phyloP scores from a whole-genome alignment of 2,113 vertebrate species.

The Puma concolor region DNA sequence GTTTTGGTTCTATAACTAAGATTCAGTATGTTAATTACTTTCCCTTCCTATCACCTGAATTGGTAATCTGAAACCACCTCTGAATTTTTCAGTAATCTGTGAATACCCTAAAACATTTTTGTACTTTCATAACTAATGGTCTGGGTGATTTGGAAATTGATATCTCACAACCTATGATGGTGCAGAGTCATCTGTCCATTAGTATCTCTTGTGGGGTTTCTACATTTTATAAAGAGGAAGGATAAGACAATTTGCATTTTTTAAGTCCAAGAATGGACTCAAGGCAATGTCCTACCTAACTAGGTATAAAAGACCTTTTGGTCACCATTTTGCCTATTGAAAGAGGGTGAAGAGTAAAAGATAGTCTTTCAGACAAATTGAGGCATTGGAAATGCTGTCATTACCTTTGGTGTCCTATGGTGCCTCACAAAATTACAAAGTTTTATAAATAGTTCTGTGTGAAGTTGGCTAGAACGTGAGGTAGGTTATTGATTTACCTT shows the following conservation, averaged over 20 bases:
- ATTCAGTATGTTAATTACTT: background rate
- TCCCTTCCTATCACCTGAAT: background rate
- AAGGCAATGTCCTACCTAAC: background rate
- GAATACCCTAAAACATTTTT: background rate
- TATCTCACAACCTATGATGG: background rate
- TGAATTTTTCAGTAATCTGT: background rate
- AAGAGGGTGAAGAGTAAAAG: background rate
- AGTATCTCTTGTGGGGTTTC: background rate
- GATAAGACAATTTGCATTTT: background rate
- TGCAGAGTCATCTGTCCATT: background rate
- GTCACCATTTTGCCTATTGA: background rate
- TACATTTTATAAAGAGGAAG: background rate
- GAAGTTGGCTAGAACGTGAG: background rate
- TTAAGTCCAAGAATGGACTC: background rate
- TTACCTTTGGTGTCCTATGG: background rate
- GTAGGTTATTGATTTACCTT: background rate
- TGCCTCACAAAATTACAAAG: background rate
- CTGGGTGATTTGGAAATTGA: background rate
- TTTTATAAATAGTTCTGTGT: background rate
- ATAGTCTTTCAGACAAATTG: background rate
- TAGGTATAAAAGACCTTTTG: background rate
- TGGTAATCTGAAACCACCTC: background rate
- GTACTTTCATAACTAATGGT: background rate
- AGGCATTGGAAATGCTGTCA: background rate
- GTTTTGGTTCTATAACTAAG: background rate